Percentiles rank a stretch among this genome's conserved stretches.
Conservation (phyloP, 2,113 vertebrate species). For the Pantherophis guttatus region DNA sequence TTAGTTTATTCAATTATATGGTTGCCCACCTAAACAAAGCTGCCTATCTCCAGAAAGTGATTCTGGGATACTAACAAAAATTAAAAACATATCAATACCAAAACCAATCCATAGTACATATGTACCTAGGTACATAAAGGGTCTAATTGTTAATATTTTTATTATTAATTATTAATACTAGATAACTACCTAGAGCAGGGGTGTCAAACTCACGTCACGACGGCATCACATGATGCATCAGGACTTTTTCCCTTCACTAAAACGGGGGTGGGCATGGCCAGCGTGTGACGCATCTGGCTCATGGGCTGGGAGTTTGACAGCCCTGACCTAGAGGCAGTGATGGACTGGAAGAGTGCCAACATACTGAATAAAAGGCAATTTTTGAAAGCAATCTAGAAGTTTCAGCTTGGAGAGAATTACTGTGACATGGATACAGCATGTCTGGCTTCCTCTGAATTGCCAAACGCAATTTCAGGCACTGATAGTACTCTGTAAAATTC, state of each 20-base stretch:
- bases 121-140: not conserved
- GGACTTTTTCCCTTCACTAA: too few relatives aligned
- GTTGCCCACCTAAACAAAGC: not conserved
- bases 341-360: too few relatives aligned
- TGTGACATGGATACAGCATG: not conserved
- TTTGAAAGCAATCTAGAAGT: not conserved
- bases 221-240: too few relatives aligned
- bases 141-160: not conserved
- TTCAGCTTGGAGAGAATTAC: not conserved
- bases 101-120: not conserved
- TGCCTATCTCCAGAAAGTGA: not conserved
- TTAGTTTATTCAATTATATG: not conserved
- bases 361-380: not conserved
- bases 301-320: too few relatives aligned
- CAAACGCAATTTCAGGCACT: not conserved
- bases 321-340: too few relatives aligned
- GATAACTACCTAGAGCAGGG: not conserved
- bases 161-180: not conserved
- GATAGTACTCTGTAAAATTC: not conserved
- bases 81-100: not conserved
- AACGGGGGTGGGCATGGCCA: too few relatives aligned
- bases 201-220: too few relatives aligned
- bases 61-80: not conserved
- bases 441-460: not conserved
- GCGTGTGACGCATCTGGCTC: too few relatives aligned